Base-by-base conservation (phyloP, 2,888 invertebrate genomes). In the Parasteatoda lunata region DNA sequence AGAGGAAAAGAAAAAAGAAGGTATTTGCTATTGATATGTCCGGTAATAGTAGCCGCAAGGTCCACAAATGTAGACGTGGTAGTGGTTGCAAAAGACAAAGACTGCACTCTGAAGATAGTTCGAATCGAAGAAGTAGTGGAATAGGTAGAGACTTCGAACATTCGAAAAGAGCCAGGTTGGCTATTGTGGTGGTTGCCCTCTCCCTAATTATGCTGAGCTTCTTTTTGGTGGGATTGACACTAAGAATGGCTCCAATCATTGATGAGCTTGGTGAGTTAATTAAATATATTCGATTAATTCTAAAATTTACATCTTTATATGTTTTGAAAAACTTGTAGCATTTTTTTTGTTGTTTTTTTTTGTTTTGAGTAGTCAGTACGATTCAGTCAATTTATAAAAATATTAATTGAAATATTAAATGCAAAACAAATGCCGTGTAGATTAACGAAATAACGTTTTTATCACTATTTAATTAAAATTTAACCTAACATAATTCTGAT, bases 161-260 rank as follows among this genome's bases (percentile, higher is more conserved):
- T 65, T 83, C 88, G 6, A 82, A 71, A 9, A 83, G 76, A 65
- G 88, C 88, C 49, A 78, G 83, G 48, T n/a, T 88, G 45, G 88
- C 88, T 3, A 64, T 88, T 2, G 78, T 52, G 0, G 76, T 79
- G 13, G 77, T 88, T 3, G 88, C 88, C 5, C 79, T 88, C 2
- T 80, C 83, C 4, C 76, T 88, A 30, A 79, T 88, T 4, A 75
- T 88, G 78, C 73, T 88, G 8, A 88, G 88, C 66, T 79, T 88
- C 76, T 79, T 88, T 11, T 59, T 88, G n/a, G 88, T 88, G n/a
- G 88, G 88, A 5, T 30, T 88, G 49, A 88, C 88, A 4, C 75
- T 88, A 47, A 71, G 88, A 54, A 88, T 88, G 88, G 88, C 88
- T 6, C 88, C 88, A 11, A 79, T 88, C 48, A 88, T 88, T 65